Percentiles rank a stretch among this genome's conserved stretches.
Conservation (phyloP, 2,888 invertebrate species). For the Xanthorhoe spadicearia region DNA sequence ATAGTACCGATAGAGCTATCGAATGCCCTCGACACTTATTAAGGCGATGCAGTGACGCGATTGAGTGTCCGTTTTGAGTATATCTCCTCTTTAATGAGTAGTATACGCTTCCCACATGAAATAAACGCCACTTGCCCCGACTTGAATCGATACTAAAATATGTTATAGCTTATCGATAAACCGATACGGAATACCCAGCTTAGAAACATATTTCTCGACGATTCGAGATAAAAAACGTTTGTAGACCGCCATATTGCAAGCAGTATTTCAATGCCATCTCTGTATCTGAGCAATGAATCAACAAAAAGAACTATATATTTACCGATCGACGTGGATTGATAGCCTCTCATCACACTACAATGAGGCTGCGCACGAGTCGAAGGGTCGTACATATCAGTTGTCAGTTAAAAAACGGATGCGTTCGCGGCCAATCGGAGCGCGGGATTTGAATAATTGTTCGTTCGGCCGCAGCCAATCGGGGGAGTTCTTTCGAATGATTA, state of each 20-base stretch:
- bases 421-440: conserved; percentile 69
- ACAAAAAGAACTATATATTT: conserved; percentile 56
- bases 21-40: conserved; percentile 52
- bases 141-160: conserved; percentile 21
- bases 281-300: conserved; percentile 46
- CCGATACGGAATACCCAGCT: conserved; percentile 23
- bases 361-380: conserved; percentile 77
- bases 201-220: conserved; percentile 28
- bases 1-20: conserved; percentile 51
- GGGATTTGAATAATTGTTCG: conserved; percentile 83
- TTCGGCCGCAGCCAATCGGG: conserved; percentile 74
- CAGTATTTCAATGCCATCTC: conserved; percentile 46
- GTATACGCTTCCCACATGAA: conserved; percentile 29
- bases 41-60: conserved; percentile 47
- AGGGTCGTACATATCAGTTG: conserved; percentile 82
- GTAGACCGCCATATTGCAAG: conserved; percentile 45
- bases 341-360: conserved; percentile 60
- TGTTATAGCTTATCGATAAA: conserved; percentile 30
- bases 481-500: conserved; percentile 78
- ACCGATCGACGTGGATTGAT: conserved; percentile 54
- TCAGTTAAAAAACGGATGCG: conserved; percentile 74
- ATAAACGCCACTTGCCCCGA: conserved; percentile 17
- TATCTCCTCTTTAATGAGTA: conserved; percentile 14
- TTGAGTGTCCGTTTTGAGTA: conserved; percentile 45
- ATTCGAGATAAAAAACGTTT: conserved; percentile 35